Percentiles rank a stretch among this genome's conserved stretches.
Evolutionary conservation across 2,888 invertebrate species (phyloP).

Genomic region (Ornithoptera alexandrae): DNA sequence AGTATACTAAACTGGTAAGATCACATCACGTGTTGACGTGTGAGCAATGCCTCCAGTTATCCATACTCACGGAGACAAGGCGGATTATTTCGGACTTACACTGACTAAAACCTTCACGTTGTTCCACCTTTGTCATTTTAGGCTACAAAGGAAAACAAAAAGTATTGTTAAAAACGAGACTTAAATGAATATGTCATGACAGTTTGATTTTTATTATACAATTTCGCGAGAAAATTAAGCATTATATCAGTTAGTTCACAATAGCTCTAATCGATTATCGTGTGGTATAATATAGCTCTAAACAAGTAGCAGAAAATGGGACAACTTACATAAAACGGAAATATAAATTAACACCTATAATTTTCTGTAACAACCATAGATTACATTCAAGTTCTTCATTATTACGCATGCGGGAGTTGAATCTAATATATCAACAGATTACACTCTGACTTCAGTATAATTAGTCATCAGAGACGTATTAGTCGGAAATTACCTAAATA

Average conservation of each 20-base stretch:
- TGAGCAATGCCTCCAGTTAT: too few relatives aligned
- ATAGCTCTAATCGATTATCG: not conserved
- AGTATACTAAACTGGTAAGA: too few relatives aligned
- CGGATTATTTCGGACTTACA: too few relatives aligned
- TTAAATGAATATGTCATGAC: too few relatives aligned
- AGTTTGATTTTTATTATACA: too few relatives aligned
- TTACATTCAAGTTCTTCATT: conserved; percentile 10
- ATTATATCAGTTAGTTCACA: not conserved
- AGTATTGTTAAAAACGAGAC: too few relatives aligned
- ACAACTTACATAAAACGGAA: not conserved
- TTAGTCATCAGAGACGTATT: conserved; percentile 16
- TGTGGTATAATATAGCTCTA: not conserved
- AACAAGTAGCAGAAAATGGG: not conserved
- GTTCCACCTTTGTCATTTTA: too few relatives aligned
- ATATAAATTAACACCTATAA: not conserved
- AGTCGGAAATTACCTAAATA: conserved; percentile 15
- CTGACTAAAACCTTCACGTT: too few relatives aligned
- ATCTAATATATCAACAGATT: conserved; percentile 18
- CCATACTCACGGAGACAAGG: too few relatives aligned
- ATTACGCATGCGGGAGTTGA: conserved; percentile 12
- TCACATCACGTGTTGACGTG: too few relatives aligned
- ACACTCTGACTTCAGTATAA: conserved; percentile 1
- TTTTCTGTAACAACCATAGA: conserved; percentile 4
- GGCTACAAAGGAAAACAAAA: too few relatives aligned
- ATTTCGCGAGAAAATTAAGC: too few relatives aligned